Percentiles rank a stretch among this genome's conserved stretches.
phyloP scores from a whole-genome alignment of 2,888 invertebrate species.

The Pyrrhosoma nymphula region DNA sequence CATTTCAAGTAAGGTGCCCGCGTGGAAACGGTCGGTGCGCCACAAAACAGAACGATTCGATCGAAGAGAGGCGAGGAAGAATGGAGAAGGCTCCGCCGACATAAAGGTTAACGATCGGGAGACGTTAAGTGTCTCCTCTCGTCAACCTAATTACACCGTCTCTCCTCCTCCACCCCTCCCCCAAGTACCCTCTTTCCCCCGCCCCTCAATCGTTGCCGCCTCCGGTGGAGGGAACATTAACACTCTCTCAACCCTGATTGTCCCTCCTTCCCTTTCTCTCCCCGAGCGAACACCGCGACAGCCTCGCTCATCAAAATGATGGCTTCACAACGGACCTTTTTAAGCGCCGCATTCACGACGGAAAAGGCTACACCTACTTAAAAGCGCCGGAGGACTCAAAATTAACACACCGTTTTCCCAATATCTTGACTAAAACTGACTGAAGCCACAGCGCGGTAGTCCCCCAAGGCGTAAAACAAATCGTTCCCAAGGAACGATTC shows the following conservation, averaged over 20 bases:
- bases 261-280: background rate
- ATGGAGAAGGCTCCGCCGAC: background rate
- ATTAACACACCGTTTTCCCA: no score
- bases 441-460: no score
- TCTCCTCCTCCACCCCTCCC: background rate
- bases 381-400: no score
- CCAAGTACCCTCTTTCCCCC: background rate
- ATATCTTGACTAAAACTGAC: no score
- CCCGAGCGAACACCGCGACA: background rate
- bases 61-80: background rate
- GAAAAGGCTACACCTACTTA: no score
- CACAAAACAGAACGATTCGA: background rate
- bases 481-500: no score
- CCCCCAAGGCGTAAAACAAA: no score
- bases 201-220: background rate
- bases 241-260: background rate
- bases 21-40: background rate
- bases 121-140: background rate
- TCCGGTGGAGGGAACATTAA: background rate
- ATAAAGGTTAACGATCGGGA: background rate
- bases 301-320: background rate
- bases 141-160: background rate
- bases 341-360: no score
- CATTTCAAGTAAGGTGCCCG: no score
- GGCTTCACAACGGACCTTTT: background rate